These are phyloP conservation scores for Agrypnia vestita DNA, from an alignment of 1,140 invertebrate genomes.

Conservation along the genomic window DNA sequence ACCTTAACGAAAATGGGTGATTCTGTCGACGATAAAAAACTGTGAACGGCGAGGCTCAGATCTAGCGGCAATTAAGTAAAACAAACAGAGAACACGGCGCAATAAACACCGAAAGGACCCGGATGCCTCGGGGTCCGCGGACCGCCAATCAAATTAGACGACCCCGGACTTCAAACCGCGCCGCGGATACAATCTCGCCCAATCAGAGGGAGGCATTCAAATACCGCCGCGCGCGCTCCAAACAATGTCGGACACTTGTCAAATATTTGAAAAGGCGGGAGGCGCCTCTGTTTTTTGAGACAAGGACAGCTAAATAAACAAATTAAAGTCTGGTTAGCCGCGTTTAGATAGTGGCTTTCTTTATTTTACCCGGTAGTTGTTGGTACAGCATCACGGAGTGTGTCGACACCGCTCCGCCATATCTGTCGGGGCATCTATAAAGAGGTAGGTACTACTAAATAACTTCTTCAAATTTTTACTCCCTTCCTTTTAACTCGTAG, in stretches of 20 bases:
- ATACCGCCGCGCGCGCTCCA: constrained; percentile 57
- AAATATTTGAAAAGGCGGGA: constrained; percentile 55
- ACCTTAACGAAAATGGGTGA: too few species aligned
- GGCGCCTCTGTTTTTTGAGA: constrained; percentile 7
- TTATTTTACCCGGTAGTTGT: too few species aligned
- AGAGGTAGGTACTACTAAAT: too few species aligned
- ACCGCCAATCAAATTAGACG: constrained; percentile 56
- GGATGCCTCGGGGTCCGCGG: constrained; percentile 13
- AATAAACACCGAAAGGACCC: constrained; percentile 29
- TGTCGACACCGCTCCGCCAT: too few species aligned
- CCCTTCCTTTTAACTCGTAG: too few species aligned
- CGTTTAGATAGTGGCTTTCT: constrained; percentile 4
- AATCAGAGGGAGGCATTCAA: constrained; percentile 58
- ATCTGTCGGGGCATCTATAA: too few species aligned
- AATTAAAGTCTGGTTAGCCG: constrained; percentile 8
- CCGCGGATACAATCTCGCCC: constrained; percentile 55
- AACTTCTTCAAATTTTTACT: too few species aligned
- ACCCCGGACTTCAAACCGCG: constrained; percentile 21
- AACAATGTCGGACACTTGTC: constrained; percentile 59
- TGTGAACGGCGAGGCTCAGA: too few species aligned
- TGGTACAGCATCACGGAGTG: too few species aligned
- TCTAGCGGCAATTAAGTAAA: constrained; percentile 23
- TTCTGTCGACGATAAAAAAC: too few species aligned
- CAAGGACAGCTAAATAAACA: constrained; percentile 24
- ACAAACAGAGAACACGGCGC: constrained; percentile 33